Conservation (phyloP, 2,888 invertebrate species). For the Alitta virens region DNA sequence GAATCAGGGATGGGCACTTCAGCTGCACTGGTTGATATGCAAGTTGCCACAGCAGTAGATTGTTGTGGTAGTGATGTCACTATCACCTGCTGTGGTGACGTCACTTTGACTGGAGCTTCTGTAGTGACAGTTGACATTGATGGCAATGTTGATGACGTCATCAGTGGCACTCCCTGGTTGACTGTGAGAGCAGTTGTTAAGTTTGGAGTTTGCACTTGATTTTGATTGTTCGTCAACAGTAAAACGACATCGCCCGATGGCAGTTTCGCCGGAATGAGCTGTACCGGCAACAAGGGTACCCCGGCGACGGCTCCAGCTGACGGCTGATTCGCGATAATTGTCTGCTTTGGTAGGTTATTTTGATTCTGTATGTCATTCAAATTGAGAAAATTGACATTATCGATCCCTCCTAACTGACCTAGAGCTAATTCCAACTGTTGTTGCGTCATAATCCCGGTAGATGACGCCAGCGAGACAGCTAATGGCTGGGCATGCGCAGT, state of each 20-base stretch:
- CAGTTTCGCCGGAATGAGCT: conserved; percentile 26
- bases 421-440: not conserved
- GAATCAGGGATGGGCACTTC: too few species aligned
- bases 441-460: not conserved
- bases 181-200: conserved; percentile 5
- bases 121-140: too few species aligned
- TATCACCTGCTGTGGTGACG: too few species aligned
- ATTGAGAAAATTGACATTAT: not conserved
- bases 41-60: too few species aligned
- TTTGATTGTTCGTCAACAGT: conserved; percentile 18
- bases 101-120: too few species aligned
- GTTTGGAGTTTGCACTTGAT: conserved; percentile 1
- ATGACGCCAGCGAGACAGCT: not conserved
- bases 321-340: too few species aligned
- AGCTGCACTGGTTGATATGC: too few species aligned
- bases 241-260: conserved; percentile 25
- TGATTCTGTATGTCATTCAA: not conserved
- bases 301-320: not conserved
- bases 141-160: too few species aligned
- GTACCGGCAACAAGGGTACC: conserved; percentile 16
- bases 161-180: too few species aligned
- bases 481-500: not conserved
- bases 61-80: too few species aligned
- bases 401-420: not conserved
- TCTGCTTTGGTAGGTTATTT: not conserved